Conservation (phyloP, 2,888 invertebrate genomes). For the Hyposoter dolosus region DNA sequence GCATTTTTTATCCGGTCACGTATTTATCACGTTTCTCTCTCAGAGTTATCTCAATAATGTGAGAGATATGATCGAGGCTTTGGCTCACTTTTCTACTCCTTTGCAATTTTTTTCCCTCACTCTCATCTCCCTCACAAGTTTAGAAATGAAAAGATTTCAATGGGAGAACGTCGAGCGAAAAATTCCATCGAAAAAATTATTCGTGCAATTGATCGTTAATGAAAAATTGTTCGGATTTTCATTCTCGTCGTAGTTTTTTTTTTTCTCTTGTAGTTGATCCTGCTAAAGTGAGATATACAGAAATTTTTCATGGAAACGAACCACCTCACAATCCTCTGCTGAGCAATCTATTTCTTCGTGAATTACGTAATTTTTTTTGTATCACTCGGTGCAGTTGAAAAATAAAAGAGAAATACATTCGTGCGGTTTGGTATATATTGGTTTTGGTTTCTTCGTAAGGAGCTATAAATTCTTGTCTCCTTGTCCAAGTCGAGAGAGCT, state of each 20-base stretch:
- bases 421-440: conserved; percentile 30
- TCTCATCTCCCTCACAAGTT: background rate
- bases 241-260: background rate
- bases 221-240: background rate
- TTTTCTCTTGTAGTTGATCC: background rate
- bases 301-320: background rate
- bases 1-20: conserved; percentile 8
- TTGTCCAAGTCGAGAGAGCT: conserved; percentile 37
- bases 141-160: background rate
- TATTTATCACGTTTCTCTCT: conserved; percentile 7
- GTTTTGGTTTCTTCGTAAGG: conserved; percentile 53
- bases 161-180: background rate
- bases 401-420: conserved; percentile 46
- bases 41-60: conserved; percentile 9
- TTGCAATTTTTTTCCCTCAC: background rate
- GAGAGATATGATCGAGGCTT: background rate
- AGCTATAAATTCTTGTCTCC: conserved; percentile 61
- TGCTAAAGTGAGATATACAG: background rate
- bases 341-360: conserved; percentile 18
- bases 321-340: conserved; percentile 5
- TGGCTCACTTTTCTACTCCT: conserved; percentile 1
- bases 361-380: conserved; percentile 31
- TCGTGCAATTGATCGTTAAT: background rate
- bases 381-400: background rate
- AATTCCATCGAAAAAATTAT: background rate